Evolutionary conservation across 2,888 invertebrate genomes (phyloP).

Genomic region (Plebejus anna): DNA sequence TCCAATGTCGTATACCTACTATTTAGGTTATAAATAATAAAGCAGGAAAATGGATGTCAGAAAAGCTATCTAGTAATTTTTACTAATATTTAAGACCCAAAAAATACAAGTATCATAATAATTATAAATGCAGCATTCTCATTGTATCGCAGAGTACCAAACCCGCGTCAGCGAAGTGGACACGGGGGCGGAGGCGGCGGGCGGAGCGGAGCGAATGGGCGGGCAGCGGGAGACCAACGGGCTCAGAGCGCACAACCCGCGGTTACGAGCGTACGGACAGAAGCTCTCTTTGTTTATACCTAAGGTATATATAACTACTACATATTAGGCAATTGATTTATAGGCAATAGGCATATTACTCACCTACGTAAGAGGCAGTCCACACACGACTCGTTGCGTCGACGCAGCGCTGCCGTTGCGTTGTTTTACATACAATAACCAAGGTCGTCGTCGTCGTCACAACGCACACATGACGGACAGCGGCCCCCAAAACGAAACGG

Average conservation of each 20-base stretch:
- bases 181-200: slow-evolving; percentile 41
- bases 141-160: slow-evolving; percentile 49
- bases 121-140: neutral
- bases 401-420: too few relatives aligned
- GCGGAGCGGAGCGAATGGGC: slow-evolving; percentile 40
- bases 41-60: neutral
- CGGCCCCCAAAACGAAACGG: too few relatives aligned
- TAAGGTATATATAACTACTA: slow-evolving; percentile 51
- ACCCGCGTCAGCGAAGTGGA: slow-evolving; percentile 48
- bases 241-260: slow-evolving; percentile 58
- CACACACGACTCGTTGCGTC: too few relatives aligned
- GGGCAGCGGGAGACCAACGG: slow-evolving; percentile 49
- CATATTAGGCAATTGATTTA: too few relatives aligned
- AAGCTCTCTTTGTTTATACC: slow-evolving; percentile 74
- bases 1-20: neutral
- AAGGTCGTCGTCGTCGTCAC: too few relatives aligned
- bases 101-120: too few relatives aligned
- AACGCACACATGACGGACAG: too few relatives aligned
- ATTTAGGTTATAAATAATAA: neutral
- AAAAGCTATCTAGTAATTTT: neutral
- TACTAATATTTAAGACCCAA: too few relatives aligned
- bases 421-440: too few relatives aligned
- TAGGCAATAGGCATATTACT: too few relatives aligned
- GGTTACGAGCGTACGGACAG: slow-evolving; percentile 66
- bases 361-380: too few relatives aligned